phyloP scores from a whole-genome alignment of 2,797 vertebrate species.

The Glyptemys insculpta region DNA sequence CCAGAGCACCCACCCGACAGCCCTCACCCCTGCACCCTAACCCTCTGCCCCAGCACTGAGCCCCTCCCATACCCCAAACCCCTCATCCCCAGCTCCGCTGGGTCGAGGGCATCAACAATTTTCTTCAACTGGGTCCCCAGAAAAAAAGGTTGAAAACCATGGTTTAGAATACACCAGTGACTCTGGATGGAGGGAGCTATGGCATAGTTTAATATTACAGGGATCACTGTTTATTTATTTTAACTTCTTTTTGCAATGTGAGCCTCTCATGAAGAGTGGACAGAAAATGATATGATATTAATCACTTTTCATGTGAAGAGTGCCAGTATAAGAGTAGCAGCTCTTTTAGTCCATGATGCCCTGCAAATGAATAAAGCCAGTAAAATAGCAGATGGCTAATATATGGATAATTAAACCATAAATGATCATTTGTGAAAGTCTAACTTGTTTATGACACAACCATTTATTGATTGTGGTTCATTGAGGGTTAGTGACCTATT shows the following conservation, averaged over 20 bases:
- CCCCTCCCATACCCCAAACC: too few relatives aligned
- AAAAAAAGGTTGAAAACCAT: too few relatives aligned
- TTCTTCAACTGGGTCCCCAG: too few relatives aligned
- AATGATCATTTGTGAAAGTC: neutral
- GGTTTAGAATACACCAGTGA: neutral
- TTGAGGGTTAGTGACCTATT: neutral
- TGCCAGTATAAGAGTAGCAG: neutral
- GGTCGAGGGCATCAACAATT: too few relatives aligned
- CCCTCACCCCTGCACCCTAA: too few relatives aligned
- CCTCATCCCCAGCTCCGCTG: too few relatives aligned
- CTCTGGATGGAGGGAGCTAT: neutral
- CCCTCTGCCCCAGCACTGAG: too few relatives aligned
- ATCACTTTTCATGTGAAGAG: neutral
- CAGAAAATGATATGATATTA: neutral
- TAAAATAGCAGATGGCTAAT: neutral
- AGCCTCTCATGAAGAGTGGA: neutral
- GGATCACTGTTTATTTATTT: neutral
- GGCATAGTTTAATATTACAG: neutral
- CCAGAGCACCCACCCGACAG: too few relatives aligned
- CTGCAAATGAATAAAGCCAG: neutral
- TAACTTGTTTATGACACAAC: neutral
- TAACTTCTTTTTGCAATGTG: neutral
- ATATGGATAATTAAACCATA: neutral
- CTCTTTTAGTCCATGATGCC: neutral
- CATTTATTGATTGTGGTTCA: rapidly evolving